Evolutionary conservation across 2,113 vertebrate genomes (phyloP), one percentile per base, ranked within the genome.

Genomic region (Pteropus alecto): DNA sequence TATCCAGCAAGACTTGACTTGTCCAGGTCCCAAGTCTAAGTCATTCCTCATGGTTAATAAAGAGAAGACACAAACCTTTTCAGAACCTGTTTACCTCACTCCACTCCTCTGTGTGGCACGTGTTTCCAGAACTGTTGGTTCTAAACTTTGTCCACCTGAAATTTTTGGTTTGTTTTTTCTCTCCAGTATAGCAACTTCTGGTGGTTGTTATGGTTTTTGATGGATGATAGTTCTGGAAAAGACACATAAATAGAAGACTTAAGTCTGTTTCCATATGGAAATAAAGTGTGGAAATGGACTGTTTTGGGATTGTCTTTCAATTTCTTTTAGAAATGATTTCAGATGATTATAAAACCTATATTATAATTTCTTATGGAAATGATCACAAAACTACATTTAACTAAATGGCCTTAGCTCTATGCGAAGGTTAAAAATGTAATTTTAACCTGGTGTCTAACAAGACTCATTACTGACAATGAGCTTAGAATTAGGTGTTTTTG

Each of bases 291-390:
- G 78, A 70, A 84, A 92, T 30, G 78, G 14, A 7, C 12, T 90
- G 18, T 68, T 35, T 87, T 79, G 43, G 28, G 38, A 67, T 4
- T 83, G 13, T 38, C 58, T 93, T 68, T 84, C 22, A 58, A 1
- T 46, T 89, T 89, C 33, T 92, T 89, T 56, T 70, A 86, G 60
- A 92, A 92, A 76, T 92, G 15, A 61, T 87, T 92, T 92, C 11
- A 63, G 48, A 77, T 90, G 43, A 70, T 41, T 35, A 63, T 5
- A 85, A 35, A 88, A 63, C 12, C 6, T 84, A 9, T 58, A 46
- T 83, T 90, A 95, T 41, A 85, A 33, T 60, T 74, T 51, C 71
- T 82, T 86, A 24, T 15, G 16, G 48, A 92, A 81, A 68, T 43
- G 33, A 78, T 54, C 26, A 21, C 35, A 87, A 87, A 93, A 71